These are phyloP conservation scores for Papilio elwesi DNA, from an alignment of 2,888 invertebrate species.

Conservation along the genomic window DNA sequence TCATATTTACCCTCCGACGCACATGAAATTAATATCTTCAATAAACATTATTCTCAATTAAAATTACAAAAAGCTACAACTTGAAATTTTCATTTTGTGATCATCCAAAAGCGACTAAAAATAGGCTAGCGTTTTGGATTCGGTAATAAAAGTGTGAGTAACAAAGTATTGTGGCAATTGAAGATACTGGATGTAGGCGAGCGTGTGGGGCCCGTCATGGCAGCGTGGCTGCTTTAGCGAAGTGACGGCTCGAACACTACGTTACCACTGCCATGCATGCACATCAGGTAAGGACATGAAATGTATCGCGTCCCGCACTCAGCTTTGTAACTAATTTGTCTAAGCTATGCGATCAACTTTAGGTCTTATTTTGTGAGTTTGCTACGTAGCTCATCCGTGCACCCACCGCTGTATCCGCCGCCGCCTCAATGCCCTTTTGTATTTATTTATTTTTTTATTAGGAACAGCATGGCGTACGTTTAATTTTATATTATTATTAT, in stretches of 20 bases:
- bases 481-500: neutral
- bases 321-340: constrained; percentile 29
- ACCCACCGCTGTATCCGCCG: neutral
- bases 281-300: constrained; percentile 18
- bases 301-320: neutral
- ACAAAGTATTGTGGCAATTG: constrained; percentile 15
- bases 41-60: constrained; percentile 11
- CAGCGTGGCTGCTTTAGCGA: constrained; percentile 4
- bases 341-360: constrained; percentile 27
- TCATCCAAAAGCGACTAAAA: constrained; percentile 20
- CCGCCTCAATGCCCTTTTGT: constrained; percentile 6
- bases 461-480: neutral
- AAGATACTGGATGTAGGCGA: neutral
- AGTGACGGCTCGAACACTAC: neutral
- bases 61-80: neutral
- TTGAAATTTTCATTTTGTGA: neutral
- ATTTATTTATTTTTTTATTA: constrained; percentile 9
- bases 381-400: neutral
- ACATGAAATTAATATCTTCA: constrained; percentile 7
- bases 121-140: constrained; percentile 16
- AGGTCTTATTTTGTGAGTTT: constrained; percentile 17
- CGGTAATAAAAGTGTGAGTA: constrained; percentile 23
- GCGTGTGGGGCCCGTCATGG: neutral
- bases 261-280: neutral
- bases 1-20: neutral